A percentile compares a stretch with the other conserved stretches of the same genome.
These are phyloP conservation scores for Ephialtes manifestator DNA, from an alignment of 2,888 invertebrate species.

Conservation along the genomic window DNA sequence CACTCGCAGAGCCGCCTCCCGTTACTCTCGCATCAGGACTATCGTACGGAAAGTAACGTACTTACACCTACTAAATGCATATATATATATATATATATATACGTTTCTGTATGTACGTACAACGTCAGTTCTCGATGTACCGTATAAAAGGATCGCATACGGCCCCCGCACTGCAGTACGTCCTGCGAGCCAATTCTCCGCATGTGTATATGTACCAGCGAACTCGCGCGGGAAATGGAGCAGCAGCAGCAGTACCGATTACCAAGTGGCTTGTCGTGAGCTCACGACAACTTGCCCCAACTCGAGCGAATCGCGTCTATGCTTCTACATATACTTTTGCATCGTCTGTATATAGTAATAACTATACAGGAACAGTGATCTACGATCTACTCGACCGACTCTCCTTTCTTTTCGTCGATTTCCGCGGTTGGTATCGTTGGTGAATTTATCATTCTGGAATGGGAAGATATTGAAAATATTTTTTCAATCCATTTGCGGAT, in stretches of 20 bases:
- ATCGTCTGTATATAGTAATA: too few relatives aligned
- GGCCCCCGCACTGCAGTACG: conserved; percentile 52
- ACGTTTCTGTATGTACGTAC: conserved; percentile 17
- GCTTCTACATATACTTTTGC: conserved; percentile 35
- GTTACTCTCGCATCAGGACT: conserved; percentile 75
- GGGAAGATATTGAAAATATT: too few relatives aligned
- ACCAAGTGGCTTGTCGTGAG: conserved; percentile 73
- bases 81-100: conserved; percentile 21
- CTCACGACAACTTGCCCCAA: conserved; percentile 72
- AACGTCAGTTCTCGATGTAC: conserved; percentile 67
- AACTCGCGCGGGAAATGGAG: conserved; percentile 82
- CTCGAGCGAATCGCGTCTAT: conserved; percentile 72
- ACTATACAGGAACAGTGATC: too few relatives aligned
- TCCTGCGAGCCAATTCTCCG: conserved; percentile 49
- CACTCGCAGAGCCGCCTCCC: conserved; percentile 67
- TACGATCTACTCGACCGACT: too few relatives aligned
- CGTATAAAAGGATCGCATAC: conserved; percentile 75
- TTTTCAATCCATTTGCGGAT: too few relatives aligned
- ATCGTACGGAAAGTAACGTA: conserved; percentile 66
- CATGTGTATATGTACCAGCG: conserved; percentile 69
- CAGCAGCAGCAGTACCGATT: conserved; percentile 75
- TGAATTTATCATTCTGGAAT: too few relatives aligned
- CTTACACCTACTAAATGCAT: neutral
- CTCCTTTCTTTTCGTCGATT: too few relatives aligned
- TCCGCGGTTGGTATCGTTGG: too few relatives aligned